Base-by-base conservation (phyloP, 2,888 invertebrate genomes). In the Augiades crinisus region DNA sequence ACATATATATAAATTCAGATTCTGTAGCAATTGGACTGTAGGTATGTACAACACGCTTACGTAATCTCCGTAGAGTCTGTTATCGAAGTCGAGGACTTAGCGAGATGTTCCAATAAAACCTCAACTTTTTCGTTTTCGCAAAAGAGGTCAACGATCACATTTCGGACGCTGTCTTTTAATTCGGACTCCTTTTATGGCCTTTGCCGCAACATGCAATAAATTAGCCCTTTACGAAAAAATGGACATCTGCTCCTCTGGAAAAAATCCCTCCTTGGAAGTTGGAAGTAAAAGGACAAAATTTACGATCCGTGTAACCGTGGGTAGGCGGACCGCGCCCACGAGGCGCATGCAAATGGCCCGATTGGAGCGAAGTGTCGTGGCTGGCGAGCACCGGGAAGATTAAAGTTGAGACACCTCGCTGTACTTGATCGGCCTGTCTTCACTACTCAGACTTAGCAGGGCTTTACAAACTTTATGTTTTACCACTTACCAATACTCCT, bases 251-350 rank as follows among this genome's bases (percentile, higher is more conserved):
- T 84, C 73, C 78, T 75, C 68, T 68, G 75, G 67, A 80, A 81
- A 81, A 85, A 82, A 78, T 64, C 70, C 77, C 75, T 79, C 69
- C 79, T 55, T 80, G 51, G 57, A 57, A 60, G 53, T 64, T 80
- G 71, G 75, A 81, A 82, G 82, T 80, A 82, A 83, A 84, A 85
- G 81, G 85, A 85, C 81, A 74, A 82, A 88, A 87, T 88, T 86
- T 88, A 87, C 86, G 87, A 81, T 73, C 81, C 78, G 74, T 76
- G 79, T 84, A 81, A 78, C 78, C 79, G 81, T 81, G 84, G 82
- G 85, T 83, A 78, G 84, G 78, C 75, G 78, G 77, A 75, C 72
- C 72, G 73, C 81, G 79, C 79, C 81, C 78, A 83, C 83, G 82
- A 79, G 75, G 70, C 76, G 86, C 86, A 87, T 88, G 87, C 83